These are phyloP conservation scores for Lordiphosa clarofinis DNA, from an alignment of 1,140 invertebrate species.

Conservation along the genomic window DNA sequence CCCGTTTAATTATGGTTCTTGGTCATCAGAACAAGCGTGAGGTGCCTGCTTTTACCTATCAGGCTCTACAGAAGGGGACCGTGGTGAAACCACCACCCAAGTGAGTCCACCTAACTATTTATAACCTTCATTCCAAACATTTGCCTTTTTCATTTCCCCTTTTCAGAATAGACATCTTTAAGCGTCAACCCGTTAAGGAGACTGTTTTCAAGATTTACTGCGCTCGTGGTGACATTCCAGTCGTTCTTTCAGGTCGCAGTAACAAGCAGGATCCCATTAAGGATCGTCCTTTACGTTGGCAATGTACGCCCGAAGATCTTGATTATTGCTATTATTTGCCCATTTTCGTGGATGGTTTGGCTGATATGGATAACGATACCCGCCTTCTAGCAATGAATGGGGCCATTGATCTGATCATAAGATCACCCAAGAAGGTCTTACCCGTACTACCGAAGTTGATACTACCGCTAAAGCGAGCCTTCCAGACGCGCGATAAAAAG, in stretches of 20 bases:
- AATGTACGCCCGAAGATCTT: slow-evolving; percentile 83
- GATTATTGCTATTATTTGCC: slow-evolving; percentile 97
- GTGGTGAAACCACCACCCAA: slow-evolving; percentile 83
- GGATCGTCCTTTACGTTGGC: slow-evolving; percentile 64
- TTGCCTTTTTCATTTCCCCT: background rate
- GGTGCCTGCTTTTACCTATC: slow-evolving; percentile 89
- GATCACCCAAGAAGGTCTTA: slow-evolving; percentile 90
- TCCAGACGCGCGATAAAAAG: slow-evolving; percentile 87
- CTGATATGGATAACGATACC: slow-evolving; percentile 60
- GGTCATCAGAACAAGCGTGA: slow-evolving; percentile 74
- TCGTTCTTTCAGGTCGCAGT: slow-evolving; percentile 41
- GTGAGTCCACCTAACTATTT: slow-evolving; percentile 33
- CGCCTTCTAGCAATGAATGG: slow-evolving; percentile 60
- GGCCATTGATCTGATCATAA: slow-evolving; percentile 83
- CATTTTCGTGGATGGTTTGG: slow-evolving; percentile 93
- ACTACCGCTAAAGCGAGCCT: slow-evolving; percentile 94
- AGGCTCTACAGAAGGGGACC: slow-evolving; percentile 87
- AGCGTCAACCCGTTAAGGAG: slow-evolving; percentile 57
- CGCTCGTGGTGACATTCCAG: slow-evolving; percentile 72
- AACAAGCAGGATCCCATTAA: slow-evolving; percentile 60
- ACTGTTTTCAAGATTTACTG: slow-evolving; percentile 72
- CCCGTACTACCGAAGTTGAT: slow-evolving; percentile 95
- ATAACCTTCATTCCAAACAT: background rate
- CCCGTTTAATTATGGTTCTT: background rate
- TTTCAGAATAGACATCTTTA: slow-evolving; percentile 63